Conservation (phyloP, 2,888 invertebrate genomes). For the Embidobia sp. region DNA sequence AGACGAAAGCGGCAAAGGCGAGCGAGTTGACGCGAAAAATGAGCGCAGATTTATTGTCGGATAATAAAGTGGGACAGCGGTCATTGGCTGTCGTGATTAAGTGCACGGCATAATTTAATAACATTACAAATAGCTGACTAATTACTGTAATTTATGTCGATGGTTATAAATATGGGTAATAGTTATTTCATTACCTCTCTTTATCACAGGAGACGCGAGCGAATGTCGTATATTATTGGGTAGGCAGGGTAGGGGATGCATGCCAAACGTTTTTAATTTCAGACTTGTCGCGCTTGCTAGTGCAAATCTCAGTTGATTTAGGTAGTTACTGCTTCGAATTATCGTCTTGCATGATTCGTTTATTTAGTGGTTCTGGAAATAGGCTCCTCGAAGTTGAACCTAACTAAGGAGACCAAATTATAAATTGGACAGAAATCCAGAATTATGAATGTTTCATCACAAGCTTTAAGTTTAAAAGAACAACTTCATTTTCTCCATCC, state of each 20-base stretch:
- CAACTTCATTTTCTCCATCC: no score
- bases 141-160: slow-evolving; percentile 44
- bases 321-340: slow-evolving; percentile 12
- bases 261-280: slow-evolving; percentile 12
- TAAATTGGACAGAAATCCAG: no score
- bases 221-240: slow-evolving; percentile 32
- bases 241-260: not conserved
- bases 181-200: slow-evolving; percentile 45
- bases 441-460: no score
- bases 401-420: no score
- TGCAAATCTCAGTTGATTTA: slow-evolving; percentile 7
- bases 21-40: slow-evolving; percentile 22
- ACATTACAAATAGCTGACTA: slow-evolving; percentile 49
- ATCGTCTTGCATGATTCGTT: not conserved
- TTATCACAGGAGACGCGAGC: slow-evolving; percentile 36
- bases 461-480: no score
- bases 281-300: slow-evolving; percentile 9
- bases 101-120: slow-evolving; percentile 39
- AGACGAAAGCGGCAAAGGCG: not conserved
- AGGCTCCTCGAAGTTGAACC: no score
- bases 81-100: slow-evolving; percentile 28
- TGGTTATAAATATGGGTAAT: slow-evolving; percentile 40
- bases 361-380: no score
- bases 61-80: slow-evolving; percentile 39
- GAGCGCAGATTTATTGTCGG: slow-evolving; percentile 30